These are phyloP conservation scores for Eulemur albifrons DNA, from an alignment of 2,797 vertebrate species.

Conservation along the genomic window DNA sequence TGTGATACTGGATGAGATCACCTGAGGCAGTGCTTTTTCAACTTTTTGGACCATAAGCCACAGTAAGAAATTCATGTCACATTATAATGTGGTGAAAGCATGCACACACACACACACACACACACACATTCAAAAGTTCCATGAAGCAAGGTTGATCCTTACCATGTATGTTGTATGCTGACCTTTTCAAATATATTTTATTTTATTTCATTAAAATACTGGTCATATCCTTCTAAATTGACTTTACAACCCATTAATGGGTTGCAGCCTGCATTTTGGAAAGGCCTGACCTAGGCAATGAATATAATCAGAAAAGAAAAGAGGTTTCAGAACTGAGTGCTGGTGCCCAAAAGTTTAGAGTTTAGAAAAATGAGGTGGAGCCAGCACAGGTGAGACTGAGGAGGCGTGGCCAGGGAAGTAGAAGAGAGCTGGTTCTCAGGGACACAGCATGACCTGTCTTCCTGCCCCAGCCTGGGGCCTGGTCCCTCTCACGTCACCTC, in stretches of 20 bases:
- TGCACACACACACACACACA: background rate
- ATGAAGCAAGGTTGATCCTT: background rate
- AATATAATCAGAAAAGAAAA: background rate
- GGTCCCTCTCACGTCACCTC: background rate
- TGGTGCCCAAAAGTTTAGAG: background rate
- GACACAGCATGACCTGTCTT: background rate
- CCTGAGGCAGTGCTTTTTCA: background rate
- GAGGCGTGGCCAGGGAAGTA: too few relatives aligned
- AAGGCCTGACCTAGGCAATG: background rate
- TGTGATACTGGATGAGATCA: background rate
- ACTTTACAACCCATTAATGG: background rate
- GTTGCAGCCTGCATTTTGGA: background rate
- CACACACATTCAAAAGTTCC: background rate
- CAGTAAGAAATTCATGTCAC: background rate
- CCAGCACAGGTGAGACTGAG: background rate
- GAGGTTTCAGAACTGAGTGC: background rate
- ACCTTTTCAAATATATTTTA: background rate
- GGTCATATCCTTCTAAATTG: background rate
- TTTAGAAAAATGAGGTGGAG: background rate
- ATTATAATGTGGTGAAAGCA: background rate
- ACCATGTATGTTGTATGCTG: background rate
- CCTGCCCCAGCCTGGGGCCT: background rate
- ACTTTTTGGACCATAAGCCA: background rate
- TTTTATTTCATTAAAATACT: background rate
- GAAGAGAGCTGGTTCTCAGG: background rate